phyloP scores from a whole-genome alignment of 2,888 invertebrate genomes.

The Drosophila barbarae region DNA sequence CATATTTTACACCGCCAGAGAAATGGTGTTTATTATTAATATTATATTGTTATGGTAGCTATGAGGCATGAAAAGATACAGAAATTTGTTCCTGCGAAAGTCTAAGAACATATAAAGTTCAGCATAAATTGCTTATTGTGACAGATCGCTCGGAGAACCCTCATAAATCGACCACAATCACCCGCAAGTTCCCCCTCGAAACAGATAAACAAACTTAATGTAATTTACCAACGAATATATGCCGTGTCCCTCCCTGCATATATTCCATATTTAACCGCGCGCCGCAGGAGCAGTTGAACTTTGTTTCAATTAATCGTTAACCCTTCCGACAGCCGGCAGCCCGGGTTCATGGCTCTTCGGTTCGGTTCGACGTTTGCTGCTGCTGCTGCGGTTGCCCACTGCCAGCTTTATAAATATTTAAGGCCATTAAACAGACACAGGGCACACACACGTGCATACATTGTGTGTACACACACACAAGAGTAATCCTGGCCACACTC shows the following conservation, averaged over 20 bases:
- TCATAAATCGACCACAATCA: not conserved
- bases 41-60: not conserved
- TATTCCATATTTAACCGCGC: constrained; percentile 25
- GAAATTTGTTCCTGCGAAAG: not conserved
- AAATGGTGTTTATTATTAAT: not conserved
- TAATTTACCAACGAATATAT: constrained; percentile 13
- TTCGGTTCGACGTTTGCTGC: constrained; percentile 30
- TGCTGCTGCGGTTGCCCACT: constrained; percentile 40
- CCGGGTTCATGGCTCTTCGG: constrained; percentile 22
- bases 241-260: not conserved
- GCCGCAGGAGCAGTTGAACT: constrained; percentile 36
- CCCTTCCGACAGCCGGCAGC: constrained; percentile 17
- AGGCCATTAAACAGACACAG: constrained; percentile 60
- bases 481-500: constrained; percentile 23
- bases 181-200: not conserved
- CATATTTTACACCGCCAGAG: not conserved
- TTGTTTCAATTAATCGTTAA: constrained; percentile 36
- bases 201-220: constrained; percentile 10
- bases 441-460: constrained; percentile 14
- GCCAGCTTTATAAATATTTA: constrained; percentile 65
- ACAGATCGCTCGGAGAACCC: not conserved
- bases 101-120: not conserved
- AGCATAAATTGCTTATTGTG: not conserved
- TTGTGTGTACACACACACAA: not conserved
- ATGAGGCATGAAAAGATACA: too few relatives aligned